Evolutionary conservation across 1,140 invertebrate species (phyloP), one percentile per base, ranked within the genome.

Genomic region (Orius insidiosus): DNA sequence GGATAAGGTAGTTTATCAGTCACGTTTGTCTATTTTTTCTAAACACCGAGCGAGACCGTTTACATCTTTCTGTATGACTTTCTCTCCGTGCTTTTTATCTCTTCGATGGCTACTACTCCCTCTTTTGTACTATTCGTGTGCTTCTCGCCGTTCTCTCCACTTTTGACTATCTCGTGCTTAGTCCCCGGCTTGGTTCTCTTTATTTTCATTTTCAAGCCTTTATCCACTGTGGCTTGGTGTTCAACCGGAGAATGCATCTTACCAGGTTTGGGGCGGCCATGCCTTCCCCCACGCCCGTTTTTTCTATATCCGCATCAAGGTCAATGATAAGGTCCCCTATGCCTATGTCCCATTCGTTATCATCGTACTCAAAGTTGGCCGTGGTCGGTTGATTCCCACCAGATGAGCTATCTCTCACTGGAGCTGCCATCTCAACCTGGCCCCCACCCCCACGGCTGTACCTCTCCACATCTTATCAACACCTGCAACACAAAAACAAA

Each of bases 131-230:
- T 50, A 13, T 34, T 50, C 15, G 48, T 16, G 45, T 54, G 53
- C 47, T 55, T 55, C 34, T 50, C 54, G 14, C 52, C 49, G 34
- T 52, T 52, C 19, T 54, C 49, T 16, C 45, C 50, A 39, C 78
- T 77, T 65, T 93, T 93, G 46, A 93, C 87, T 59, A 93, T 92
- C 68, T 94, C 89, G 68, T 92, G 87, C 63, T 90, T 90, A 36
- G 81, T 85, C 52, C 81, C 85, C 35, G 87, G 84, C 68, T 90
- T 92, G 52, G 88, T 94, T 54, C 90, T 74, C 63, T 96, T 95
- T 63, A 95, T 95, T 74, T 96, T 95, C 89, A 95, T 94, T 71
- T 94, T 95, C 56, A 96, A 75, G 57, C 85, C 85, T 69, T 88
- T 89, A 61, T 88, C 85, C 51, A 85, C 80, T 49, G 82, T 83